Evolutionary conservation across 2,888 invertebrate species (phyloP).

Genomic region (Neoitamus cyanurus): DNA sequence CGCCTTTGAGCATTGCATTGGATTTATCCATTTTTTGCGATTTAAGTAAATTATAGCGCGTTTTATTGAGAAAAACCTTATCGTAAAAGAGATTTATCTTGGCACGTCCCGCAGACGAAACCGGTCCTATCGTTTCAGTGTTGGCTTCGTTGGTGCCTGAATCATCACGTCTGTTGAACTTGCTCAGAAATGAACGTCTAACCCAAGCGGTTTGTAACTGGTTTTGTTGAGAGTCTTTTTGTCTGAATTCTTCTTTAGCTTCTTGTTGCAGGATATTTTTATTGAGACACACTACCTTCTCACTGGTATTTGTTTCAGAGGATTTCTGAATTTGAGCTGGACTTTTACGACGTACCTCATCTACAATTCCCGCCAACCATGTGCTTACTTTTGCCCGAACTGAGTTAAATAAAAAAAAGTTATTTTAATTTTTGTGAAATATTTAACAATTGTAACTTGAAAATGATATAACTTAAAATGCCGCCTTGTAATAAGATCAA

Average conservation of each 20-base stretch:
- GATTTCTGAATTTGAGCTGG: constrained; percentile 53
- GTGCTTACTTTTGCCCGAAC: constrained; percentile 52
- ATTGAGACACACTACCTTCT: not conserved
- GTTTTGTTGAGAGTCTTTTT: not conserved
- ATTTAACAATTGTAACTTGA: not conserved
- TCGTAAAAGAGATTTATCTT: constrained; percentile 54
- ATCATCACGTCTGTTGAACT: constrained; percentile 38
- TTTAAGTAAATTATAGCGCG: constrained; percentile 38
- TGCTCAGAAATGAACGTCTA: not conserved
- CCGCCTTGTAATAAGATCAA: not conserved
- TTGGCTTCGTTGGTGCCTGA: not conserved
- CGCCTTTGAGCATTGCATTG: not conserved
- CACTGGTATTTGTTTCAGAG: constrained; percentile 44
- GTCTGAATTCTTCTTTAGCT: not conserved
- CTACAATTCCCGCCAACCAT: constrained; percentile 53
- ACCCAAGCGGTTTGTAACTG: not conserved
- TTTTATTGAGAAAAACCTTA: constrained; percentile 50
- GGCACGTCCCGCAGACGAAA: constrained; percentile 45
- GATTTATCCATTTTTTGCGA: constrained; percentile 30
- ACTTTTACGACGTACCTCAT: constrained; percentile 54
- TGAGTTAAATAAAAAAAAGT: not conserved
- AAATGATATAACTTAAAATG: not conserved
- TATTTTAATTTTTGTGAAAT: not conserved
- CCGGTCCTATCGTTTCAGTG: not conserved
- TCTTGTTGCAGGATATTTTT: not conserved